Base-by-base conservation (phyloP, 2,113 vertebrate species). In the Zosterops japonicus region DNA sequence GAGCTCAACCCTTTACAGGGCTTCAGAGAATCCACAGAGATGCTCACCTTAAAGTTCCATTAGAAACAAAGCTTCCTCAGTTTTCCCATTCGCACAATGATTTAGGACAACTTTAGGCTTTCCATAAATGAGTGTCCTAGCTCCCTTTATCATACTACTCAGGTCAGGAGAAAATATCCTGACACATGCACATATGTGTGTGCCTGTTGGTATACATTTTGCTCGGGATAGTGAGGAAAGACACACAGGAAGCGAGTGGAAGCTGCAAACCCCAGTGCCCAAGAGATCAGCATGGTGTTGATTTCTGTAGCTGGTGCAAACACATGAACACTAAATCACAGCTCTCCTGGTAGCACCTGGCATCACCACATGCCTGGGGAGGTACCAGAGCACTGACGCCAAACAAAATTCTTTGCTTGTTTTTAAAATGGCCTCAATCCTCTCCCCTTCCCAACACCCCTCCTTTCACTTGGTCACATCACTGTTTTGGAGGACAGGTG, bases 131-230 rank as follows among this genome's bases (percentile, higher is more conserved):
- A 5, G 12, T 77, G 15, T 20, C 41, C 49, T 67, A 78, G 16
- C 63, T 44, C 28, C 28, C 25, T 84, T 52, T 81, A 74, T 64
- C n/a, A 28, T 29, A 27, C 21, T 64, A 4, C 35, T 78, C 42
- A 39, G 33, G 35, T 24, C 64, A 72, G 69, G 47, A 44, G 23
- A 60, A 44, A 79, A 35, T 15, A 28, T 61, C 42, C 56, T 79
- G 35, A 27, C 27, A 47, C 1, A 1, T 50, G n/a, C 50, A 85
- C 31, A 17, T 4, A 0, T 0, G 0, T 36, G 22, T 23, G 0
- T 21, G 2, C 18, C 35, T 0, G 0, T 9, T 70, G 36, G 31
- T 28, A 8, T 22, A 29, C 63, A 61, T 3, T 33, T 12, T 64
- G 39, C 53, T 52, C 69, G 68, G 27, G 28, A 9, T 27, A 33